Conservation (phyloP, 2,113 vertebrate genomes). For the Athene noctua region DNA sequence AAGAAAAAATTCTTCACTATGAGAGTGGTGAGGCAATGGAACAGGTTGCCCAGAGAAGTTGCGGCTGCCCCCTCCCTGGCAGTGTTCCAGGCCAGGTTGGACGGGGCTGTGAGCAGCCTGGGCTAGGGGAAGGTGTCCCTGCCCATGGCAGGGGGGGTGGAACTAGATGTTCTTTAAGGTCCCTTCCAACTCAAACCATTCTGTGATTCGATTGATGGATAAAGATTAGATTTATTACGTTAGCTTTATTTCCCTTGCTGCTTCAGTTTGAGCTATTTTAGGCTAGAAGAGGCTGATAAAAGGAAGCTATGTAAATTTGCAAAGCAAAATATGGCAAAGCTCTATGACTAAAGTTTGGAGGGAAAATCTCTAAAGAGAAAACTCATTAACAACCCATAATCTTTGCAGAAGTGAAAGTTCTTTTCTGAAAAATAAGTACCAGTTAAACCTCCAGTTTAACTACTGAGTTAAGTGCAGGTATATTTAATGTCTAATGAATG, state of each 20-base stretch:
- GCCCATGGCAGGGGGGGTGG: too few relatives aligned
- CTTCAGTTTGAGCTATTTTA: neutral
- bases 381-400: neutral
- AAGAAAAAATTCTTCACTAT: too few relatives aligned
- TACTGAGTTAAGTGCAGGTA: neutral
- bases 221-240: neutral
- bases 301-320: neutral
- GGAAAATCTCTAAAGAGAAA: neutral
- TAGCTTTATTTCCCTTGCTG: neutral
- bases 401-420: neutral
- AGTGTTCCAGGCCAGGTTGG: too few relatives aligned
- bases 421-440: neutral
- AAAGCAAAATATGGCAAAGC: neutral
- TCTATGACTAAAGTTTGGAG: neutral
- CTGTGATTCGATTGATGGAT: too few relatives aligned
- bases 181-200: too few relatives aligned
- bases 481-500: neutral
- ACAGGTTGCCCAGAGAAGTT: too few relatives aligned
- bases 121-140: too few relatives aligned
- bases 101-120: too few relatives aligned
- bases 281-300: neutral
- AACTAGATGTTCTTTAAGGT: too few relatives aligned
- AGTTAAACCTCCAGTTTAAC: neutral
- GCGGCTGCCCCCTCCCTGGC: too few relatives aligned
- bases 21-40: too few relatives aligned